Base-by-base conservation (phyloP, 2,113 vertebrate species). In the Mirza zaza region DNA sequence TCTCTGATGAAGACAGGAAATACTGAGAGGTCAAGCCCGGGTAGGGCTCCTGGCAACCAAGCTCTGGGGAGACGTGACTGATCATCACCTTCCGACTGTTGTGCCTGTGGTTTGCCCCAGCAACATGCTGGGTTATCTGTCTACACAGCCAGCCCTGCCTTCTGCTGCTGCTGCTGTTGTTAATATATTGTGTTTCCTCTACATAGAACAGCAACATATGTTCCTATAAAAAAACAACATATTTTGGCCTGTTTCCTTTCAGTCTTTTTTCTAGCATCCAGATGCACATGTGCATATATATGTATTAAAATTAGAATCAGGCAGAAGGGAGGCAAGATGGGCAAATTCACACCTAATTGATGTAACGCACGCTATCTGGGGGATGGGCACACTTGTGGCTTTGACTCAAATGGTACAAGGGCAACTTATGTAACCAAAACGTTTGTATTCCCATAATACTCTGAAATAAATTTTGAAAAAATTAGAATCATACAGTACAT, bases 31-130 rank as follows among this genome's bases (percentile, higher is more conserved):
- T 32, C 1, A 1, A 21, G 2, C 20, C 25, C 10, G 3, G 14
- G 34, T 13, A 4, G 21, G 18, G 25, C 10, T 29, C 11, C 52
- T 17, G 73, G 17, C 3, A 6, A n/a, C 2, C 14, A 1, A 5
- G 11, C 18, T 61, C 11, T 20, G 25, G 18, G 18, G 82, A 45
- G 34, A 61, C 3, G 0, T 34, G 7, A 6, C 27, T 11, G 36
- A 59, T 3, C 20, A 4, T 3, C 8, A 1, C 13, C 81, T 8
- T 75, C 34, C 23, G 1, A 1, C 27, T 8, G 13, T 1, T 0
- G 5, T 2, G 5, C 36, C 57, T n/a, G 20, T 23, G 39, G 29
- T 12, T 39, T 50, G 25, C 32, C 29, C 57, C 0, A 2, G 21
- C 3, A 13, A 5, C 15, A 1, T 15, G 25, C 39, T 29, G 7